These are phyloP conservation scores for Leptinotarsa texana DNA, from an alignment of 1,140 invertebrate genomes.

Conservation along the genomic window DNA sequence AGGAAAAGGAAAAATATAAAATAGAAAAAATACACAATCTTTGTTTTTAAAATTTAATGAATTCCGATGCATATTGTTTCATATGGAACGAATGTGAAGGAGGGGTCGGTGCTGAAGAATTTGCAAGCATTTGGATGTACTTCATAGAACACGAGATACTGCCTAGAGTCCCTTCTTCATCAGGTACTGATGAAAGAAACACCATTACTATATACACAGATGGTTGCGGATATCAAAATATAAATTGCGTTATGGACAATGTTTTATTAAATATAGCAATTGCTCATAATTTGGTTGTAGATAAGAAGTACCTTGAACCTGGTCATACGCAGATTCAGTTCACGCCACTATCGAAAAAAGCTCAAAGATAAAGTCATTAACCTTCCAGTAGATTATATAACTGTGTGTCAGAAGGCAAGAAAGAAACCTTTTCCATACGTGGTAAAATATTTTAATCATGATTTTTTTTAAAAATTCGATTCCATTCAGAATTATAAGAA, in stretches of 20 bases:
- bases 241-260: slow-evolving; percentile 24
- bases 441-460: neutral
- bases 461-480: neutral
- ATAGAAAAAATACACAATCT: neutral
- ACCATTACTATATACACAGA: slow-evolving; percentile 32
- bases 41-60: slow-evolving; percentile 1
- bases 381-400: neutral
- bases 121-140: slow-evolving; percentile 1
- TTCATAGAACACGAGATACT: slow-evolving; percentile 4
- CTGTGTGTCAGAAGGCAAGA: neutral
- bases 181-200: slow-evolving; percentile 4
- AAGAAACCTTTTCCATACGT: neutral
- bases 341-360: slow-evolving; percentile 23
- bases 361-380: neutral
- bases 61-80: slow-evolving; percentile 5
- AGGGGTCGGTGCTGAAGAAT: neutral
- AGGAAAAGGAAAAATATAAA: slow-evolving; percentile 12
- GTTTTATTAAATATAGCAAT: slow-evolving; percentile 31
- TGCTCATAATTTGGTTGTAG: slow-evolving; percentile 20
- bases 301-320: slow-evolving; percentile 25
- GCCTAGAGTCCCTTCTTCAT: neutral
- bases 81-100: slow-evolving; percentile 9
- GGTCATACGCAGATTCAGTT: slow-evolving; percentile 20
- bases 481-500: too few species aligned
- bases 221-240: slow-evolving; percentile 38